Evolutionary conservation across 2,113 vertebrate species (phyloP).

Genomic region (Clarias macrocephalus): DNA sequence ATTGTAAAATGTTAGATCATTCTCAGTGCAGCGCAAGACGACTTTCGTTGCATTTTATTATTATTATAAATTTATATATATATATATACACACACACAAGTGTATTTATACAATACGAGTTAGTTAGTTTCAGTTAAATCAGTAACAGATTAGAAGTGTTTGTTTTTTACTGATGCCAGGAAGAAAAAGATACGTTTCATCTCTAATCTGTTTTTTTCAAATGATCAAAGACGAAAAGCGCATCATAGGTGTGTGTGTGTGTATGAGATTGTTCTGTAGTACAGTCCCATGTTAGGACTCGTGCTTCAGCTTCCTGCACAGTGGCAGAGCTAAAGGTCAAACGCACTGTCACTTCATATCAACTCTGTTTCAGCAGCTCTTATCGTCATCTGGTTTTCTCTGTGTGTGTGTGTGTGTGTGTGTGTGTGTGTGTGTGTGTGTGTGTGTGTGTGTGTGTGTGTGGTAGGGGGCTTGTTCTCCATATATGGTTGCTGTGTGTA

Average conservation of each 20-base stretch:
- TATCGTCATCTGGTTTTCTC: neutral
- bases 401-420: neutral
- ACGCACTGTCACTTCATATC: neutral
- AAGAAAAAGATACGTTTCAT: neutral
- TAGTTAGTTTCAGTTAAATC: neutral
- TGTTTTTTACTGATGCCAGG: neutral
- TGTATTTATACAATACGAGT: too few species aligned
- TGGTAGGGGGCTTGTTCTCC: neutral
- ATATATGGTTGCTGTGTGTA: neutral
- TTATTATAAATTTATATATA: neutral
- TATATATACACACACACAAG: too few species aligned
- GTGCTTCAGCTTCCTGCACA: neutral
- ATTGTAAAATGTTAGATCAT: too few species aligned
- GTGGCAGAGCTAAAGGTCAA: conserved; percentile 7
- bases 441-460: neutral
- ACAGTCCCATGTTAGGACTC: neutral
- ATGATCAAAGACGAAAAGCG: neutral
- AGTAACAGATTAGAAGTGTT: neutral
- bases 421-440: neutral
- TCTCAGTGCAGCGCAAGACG: neutral
- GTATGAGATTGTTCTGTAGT: neutral
- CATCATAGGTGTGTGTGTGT: neutral
- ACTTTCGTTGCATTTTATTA: neutral
- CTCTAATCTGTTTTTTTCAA: neutral
- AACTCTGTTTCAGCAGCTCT: neutral